Evolutionary conservation across 2,113 vertebrate genomes (phyloP), one percentile per base, ranked within the genome.

Genomic region (Thalassoma bifasciatum): DNA sequence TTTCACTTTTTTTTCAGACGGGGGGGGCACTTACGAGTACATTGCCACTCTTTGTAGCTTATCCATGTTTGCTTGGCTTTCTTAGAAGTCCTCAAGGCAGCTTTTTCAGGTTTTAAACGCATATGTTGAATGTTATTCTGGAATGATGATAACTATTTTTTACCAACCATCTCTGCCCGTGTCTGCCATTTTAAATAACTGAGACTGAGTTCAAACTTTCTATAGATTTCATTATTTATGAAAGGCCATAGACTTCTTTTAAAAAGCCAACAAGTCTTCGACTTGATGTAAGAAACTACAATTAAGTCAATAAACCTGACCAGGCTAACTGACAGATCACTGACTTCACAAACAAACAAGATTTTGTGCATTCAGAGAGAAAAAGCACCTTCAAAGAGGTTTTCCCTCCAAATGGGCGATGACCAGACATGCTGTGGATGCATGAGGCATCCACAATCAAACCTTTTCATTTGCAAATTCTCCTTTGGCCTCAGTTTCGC

Each of bases 171-270:
- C 49, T 64, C 66, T 23, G 46, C 56, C 22, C 51, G 7, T 19
- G 38, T 50, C 59, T 49, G 66, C 73, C 57, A 46, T 50, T 69
- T 80, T 22, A 76, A 64, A 67, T 16, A 26, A 83, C 65, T 70
- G 61, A 79, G 44, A 2, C 44, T 56, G 75, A 80, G 70, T 42
- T 57, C 62, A 70, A 64, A 44, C 47, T 49, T 82, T 21, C 47
- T 46, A 19, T 19, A 17, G 17, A 19, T 14, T 30, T 30, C 77
- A 73, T 72, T 62, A 62, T 68, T 78, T 72, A 67, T 71, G 76
- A 82, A 86, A 90, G 84, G 84, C 83, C 77, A 68, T 67, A 64
- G 83, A 89, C 81, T 83, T 84, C 81, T 75, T 72, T 54, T 83
- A 54, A 81, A 90, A 87, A 84, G 79, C 68, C 86, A 86, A 79